A percentile compares a stretch with the other conserved stretches of the same genome.
phyloP scores from a whole-genome alignment of 1,140 invertebrate species.

The Antheraea pernyi region DNA sequence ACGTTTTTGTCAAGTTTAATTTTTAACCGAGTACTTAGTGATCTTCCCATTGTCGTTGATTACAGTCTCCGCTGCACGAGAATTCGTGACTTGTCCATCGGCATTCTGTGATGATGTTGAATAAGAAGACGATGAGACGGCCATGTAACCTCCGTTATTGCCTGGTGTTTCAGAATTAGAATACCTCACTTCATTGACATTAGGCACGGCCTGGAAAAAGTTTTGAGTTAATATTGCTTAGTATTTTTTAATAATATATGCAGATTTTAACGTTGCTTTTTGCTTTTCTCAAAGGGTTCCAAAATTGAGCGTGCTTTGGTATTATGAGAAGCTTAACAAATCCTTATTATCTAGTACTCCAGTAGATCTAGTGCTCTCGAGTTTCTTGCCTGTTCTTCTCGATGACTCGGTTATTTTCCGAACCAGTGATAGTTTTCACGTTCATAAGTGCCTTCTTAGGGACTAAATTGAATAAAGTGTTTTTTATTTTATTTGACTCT shows the following conservation, averaged over 20 bases:
- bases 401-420: too few relatives aligned
- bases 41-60: conserved; percentile 87
- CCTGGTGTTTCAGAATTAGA: conserved; percentile 48
- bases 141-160: conserved; percentile 65
- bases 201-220: conserved; percentile 77
- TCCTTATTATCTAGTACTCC: too few relatives aligned
- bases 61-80: conserved; percentile 81
- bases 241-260: neutral
- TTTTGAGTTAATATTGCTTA: neutral
- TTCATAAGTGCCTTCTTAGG: too few relatives aligned
- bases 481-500: too few relatives aligned
- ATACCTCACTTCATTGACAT: conserved; percentile 77
- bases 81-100: conserved; percentile 80
- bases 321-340: too few relatives aligned
- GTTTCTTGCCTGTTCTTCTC: too few relatives aligned
- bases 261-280: neutral
- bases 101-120: conserved; percentile 77
- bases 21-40: conserved; percentile 80
- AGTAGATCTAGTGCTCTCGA: too few relatives aligned
- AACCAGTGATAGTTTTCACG: too few relatives aligned
- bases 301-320: neutral
- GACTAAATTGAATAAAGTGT: too few relatives aligned
- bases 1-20: conserved; percentile 36
- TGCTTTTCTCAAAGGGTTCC: neutral
- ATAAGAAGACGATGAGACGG: conserved; percentile 83